Conservation (phyloP, 2,113 vertebrate genomes). For the Amia ocellicauda region DNA sequence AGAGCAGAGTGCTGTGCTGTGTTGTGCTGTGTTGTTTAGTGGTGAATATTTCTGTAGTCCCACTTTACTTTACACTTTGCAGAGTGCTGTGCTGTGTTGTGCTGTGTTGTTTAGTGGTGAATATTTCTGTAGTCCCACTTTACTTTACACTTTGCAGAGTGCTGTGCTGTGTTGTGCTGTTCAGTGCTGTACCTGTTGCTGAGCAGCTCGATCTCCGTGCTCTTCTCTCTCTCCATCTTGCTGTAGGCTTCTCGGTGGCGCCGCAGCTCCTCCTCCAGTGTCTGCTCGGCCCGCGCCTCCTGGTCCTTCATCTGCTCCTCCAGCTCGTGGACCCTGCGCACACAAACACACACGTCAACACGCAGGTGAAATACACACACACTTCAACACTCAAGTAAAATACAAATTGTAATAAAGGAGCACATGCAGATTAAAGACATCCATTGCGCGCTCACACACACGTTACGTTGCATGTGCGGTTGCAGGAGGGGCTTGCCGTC, state of each 20-base stretch:
- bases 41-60: too few relatives aligned
- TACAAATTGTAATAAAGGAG: not conserved
- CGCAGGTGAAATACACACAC: conserved; percentile 12
- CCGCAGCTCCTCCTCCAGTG: conserved; percentile 73
- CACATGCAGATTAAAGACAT: too few relatives aligned
- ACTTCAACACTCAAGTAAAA: not conserved
- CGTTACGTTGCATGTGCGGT: not conserved
- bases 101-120: not conserved
- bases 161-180: conserved; percentile 4
- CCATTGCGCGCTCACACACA: too few relatives aligned
- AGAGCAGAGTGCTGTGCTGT: not conserved
- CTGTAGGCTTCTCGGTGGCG: conserved; percentile 81
- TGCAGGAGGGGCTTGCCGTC: too few relatives aligned
- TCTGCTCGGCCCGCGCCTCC: conserved; percentile 80
- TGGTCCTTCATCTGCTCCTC: conserved; percentile 96
- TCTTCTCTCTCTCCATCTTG: conserved; percentile 86
- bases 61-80: too few relatives aligned
- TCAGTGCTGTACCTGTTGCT: conserved; percentile 68
- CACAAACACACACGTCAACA: conserved; percentile 3
- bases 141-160: too few relatives aligned
- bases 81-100: not conserved
- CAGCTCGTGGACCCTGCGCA: conserved; percentile 83
- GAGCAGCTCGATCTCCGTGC: conserved; percentile 82
- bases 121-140: too few relatives aligned
- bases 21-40: not conserved